Base-by-base conservation (phyloP, 2,113 vertebrate species). In the Xenopus tropicalis region DNA sequence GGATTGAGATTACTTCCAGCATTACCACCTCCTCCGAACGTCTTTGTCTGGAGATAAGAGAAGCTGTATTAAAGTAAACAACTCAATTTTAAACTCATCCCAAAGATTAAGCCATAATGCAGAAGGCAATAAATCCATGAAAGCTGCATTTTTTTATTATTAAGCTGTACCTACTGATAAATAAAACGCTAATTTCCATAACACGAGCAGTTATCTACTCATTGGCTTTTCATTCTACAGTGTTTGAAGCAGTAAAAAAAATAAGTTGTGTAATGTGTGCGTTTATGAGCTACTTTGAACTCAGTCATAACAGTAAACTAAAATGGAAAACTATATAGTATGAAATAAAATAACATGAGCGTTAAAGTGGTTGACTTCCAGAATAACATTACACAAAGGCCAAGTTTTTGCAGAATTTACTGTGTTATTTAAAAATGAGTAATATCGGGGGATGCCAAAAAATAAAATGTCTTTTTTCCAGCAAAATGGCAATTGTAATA, bases 1-100 rank as follows among this genome's bases (percentile, higher is more conserved):
- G 84, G 88, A 79, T 78, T 92, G 76, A 99, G 93, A 87, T 97
- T 98, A 85, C 92, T 88, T 80, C 96, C 93, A 62, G 88, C 95
- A 68, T 87, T 94, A 63, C 94, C 95, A 70, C 95, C 95, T 67
- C 96, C 96, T 70, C 97, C 96, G 85, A 99, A 98, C 0, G 93
- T 96, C 74, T 97, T 97, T 16, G 86, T 92, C 93, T 95, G 87
- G 43, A 83, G 56, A 79, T 59, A 85, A 86, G 67, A 54, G 77
- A 84, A 82, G 62, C 22, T 52, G 64, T 1, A 79, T 71, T 57
- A 80, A 74, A 84, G 19, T 72, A 81, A 84, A 70, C 0, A 72
- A 17, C 69, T 73, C 14, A 20, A 72, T 82, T 82, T 79, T 37
- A 78, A 85, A 82, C 74, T 42, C 72, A 69, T 3, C 19, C 22